Conservation (phyloP, 64 coral and sea anemone species). For the Montipora cactus region DNA sequence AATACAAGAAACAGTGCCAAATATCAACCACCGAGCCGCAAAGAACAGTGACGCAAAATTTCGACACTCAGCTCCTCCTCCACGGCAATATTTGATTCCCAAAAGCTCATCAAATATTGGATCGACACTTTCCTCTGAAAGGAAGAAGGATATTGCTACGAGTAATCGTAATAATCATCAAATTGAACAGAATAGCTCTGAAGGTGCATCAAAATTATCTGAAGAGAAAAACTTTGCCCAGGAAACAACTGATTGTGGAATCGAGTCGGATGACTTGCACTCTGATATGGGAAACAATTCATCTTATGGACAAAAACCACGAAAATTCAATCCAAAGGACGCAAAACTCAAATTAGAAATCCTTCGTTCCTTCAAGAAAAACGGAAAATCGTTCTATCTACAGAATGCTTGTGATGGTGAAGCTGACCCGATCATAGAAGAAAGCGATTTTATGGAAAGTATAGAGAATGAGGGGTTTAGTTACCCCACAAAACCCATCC, state of each 20-base stretch:
- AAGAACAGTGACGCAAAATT: constrained; percentile 31
- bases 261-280: neutral
- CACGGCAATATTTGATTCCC: neutral
- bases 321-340: constrained; percentile 40
- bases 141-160: constrained; percentile 25
- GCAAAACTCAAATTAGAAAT: constrained; percentile 9
- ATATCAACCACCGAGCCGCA: constrained; percentile 21
- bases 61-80: constrained; percentile 35
- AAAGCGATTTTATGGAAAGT: constrained; percentile 17
- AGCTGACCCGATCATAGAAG: constrained; percentile 20
- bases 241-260: neutral
- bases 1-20: neutral
- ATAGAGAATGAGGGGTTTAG: neutral
- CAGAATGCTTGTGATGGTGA: constrained; percentile 28
- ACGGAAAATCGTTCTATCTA: constrained; percentile 18
- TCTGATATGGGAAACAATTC: constrained; percentile 40
- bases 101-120: constrained; percentile 46
- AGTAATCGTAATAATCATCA: neutral
- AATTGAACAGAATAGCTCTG: neutral
- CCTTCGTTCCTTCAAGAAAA: constrained; percentile 39
- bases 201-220: neutral
- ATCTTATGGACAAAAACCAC: constrained; percentile 40
- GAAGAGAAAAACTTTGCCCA: neutral
- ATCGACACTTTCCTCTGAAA: constrained; percentile 37
- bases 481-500: neutral